These are phyloP conservation scores for Spea bombifrons DNA, from an alignment of 2,113 vertebrate species.

Conservation along the genomic window DNA sequence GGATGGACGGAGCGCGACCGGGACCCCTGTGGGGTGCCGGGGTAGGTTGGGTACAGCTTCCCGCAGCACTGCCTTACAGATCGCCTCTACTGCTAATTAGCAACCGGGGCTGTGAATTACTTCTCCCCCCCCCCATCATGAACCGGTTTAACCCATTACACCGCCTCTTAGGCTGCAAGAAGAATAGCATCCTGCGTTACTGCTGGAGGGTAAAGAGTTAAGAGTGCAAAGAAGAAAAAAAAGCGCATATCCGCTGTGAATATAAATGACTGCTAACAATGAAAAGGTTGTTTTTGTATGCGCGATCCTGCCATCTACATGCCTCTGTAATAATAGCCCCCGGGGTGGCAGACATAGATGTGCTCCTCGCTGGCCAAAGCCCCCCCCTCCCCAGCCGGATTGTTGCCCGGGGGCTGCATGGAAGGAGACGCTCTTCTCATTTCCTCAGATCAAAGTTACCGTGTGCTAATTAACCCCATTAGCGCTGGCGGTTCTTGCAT, in stretches of 20 bases:
- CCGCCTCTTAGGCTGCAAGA: not conserved
- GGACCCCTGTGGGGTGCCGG: not conserved
- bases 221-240: not conserved
- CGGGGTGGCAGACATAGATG: not conserved
- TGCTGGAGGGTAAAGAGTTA: not conserved
- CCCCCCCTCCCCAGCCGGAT: not conserved
- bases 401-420: not conserved
- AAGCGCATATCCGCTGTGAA: not conserved
- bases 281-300: not conserved
- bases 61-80: slow-evolving; percentile 6
- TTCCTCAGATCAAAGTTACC: slow-evolving; percentile 37
- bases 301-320: not conserved
- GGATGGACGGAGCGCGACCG: slow-evolving; percentile 28
- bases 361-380: not conserved
- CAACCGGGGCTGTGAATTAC: not conserved
- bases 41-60: not conserved
- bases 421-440: slow-evolving; percentile 6
- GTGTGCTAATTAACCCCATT: slow-evolving; percentile 26
- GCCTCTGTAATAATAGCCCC: not conserved
- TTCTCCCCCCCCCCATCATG: not conserved
- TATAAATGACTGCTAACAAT: not conserved
- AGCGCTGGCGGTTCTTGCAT: not conserved
- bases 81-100: not conserved
- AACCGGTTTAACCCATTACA: not conserved
- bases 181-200: not conserved